Percentiles rank a stretch among this genome's conserved stretches.
These are phyloP conservation scores for Acleris holmiana DNA, from an alignment of 2,888 invertebrate species.

Conservation along the genomic window DNA sequence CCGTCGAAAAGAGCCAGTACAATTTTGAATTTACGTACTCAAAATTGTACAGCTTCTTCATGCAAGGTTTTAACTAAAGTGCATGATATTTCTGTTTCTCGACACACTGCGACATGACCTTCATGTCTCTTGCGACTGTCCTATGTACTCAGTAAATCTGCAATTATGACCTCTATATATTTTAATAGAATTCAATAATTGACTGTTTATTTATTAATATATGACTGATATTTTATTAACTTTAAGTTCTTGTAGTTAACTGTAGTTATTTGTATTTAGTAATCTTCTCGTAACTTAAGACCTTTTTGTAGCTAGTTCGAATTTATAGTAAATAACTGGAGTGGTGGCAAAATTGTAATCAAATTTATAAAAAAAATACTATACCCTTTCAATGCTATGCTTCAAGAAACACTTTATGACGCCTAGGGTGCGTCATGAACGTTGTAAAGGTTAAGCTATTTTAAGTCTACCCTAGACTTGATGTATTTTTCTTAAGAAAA, in stretches of 20 bases:
- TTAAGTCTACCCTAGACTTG: no score
- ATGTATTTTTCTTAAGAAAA: no score
- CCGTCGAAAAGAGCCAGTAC: no score
- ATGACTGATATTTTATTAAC: constrained; percentile 9
- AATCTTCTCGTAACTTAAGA: not conserved
- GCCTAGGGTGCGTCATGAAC: no score
- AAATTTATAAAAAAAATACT: no score
- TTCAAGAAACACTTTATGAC: no score
- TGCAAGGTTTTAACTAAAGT: no score
- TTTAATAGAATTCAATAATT: constrained; percentile 42
- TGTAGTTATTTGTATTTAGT: not conserved
- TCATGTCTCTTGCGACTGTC: constrained; percentile 30
- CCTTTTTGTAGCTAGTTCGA: not conserved
- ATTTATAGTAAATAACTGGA: not conserved
- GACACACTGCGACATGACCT: constrained; percentile 27
- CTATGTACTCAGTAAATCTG: constrained; percentile 9
- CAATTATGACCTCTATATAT: constrained; percentile 42
- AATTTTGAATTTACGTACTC: no score
- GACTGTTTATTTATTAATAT: constrained; percentile 25
- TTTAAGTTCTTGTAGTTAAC: not conserved
- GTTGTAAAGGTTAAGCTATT: no score
- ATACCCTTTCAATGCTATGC: no score
- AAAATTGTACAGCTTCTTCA: no score
- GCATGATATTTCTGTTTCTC: constrained; percentile 2
- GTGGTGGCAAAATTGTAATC: no score